Base-by-base conservation (phyloP, 2,113 vertebrate species). In the Pongo abelii region DNA sequence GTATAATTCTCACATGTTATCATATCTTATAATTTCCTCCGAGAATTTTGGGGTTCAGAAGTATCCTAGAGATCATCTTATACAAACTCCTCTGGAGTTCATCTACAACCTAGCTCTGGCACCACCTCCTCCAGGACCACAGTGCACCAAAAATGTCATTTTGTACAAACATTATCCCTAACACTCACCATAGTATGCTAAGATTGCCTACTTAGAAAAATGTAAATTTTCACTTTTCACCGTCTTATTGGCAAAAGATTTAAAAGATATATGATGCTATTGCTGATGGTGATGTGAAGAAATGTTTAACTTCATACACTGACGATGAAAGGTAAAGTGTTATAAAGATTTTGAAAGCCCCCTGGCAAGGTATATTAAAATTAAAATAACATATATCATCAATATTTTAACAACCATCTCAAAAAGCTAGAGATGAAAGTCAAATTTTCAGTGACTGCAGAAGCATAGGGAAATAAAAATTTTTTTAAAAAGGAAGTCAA, bases 281-380 rank as follows among this genome's bases (percentile, higher is more conserved):
- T 25, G 38, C 4, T 93, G 35, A 40, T 78, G 12, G 10, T 52
- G 7, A 81, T 81, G 25, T 78, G 6, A 30, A 89, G 67, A 69
- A 61, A 91, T 97, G 6, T 40, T 93, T 90, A 92, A 77, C 67
- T 96, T 92, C 69, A 23, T 92, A 52, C 17, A 81, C 1, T 91
- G 48, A 57, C 64, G 8, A 79, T 92, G n/a, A 94, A 85, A 94
- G 43, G 32, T 52, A 89, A 91, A 96, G 18, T 25, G 48, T 25
- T 79, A 57, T 0, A 92, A 40, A 86, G 55, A 86, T 96, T 96
- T 96, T 88, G 43, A 57, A 97, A 84, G 79, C 30, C 86, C 86
- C 43, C 5, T 95, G 35, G 23, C 14, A 72, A 55, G 52, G 86
- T 38, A 55, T 57, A 80, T 35, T 81, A 93, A 83, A 55, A 57